Evolutionary conservation across 2,888 invertebrate species (phyloP).

Genomic region (Steinernema carpocapsae): DNA sequence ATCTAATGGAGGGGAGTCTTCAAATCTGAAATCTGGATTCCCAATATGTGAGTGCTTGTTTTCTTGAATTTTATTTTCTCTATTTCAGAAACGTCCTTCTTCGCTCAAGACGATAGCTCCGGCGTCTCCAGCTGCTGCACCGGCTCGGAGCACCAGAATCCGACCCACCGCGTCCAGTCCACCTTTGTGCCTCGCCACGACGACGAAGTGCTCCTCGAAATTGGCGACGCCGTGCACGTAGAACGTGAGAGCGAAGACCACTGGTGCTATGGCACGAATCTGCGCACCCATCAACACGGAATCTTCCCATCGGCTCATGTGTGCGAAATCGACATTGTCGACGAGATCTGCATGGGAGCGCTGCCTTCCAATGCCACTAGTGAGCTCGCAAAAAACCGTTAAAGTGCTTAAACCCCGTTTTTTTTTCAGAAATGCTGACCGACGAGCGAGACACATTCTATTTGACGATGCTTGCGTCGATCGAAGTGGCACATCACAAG

Average conservation of each 20-base stretch:
- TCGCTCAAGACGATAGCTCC: slow-evolving; percentile 64
- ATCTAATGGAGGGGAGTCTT: too few species aligned
- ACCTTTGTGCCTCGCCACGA: slow-evolving; percentile 92
- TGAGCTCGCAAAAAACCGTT: slow-evolving; percentile 38
- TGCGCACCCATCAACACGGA: slow-evolving; percentile 88
- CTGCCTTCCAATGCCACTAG: slow-evolving; percentile 56
- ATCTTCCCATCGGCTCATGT: slow-evolving; percentile 97
- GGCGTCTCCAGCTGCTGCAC: slow-evolving; percentile 66
- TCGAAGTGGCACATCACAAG: slow-evolving; percentile 93
- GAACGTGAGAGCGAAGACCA: slow-evolving; percentile 85
- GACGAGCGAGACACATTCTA: slow-evolving; percentile 69
- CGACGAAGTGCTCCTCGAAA: slow-evolving; percentile 94
- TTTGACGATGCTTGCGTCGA: slow-evolving; percentile 91
- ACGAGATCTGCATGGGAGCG: slow-evolving; percentile 77
- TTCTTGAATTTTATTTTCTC: too few species aligned
- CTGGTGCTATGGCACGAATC: slow-evolving; percentile 96
- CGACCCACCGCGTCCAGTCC: slow-evolving; percentile 78
- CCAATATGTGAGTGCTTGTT: too few species aligned
- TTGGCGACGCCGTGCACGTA: slow-evolving; percentile 94
- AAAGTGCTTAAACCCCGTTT: slow-evolving; percentile 34
- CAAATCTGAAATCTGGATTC: too few species aligned
- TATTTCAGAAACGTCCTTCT: slow-evolving; percentile 43
- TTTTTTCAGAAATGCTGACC: slow-evolving; percentile 43
- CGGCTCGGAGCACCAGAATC: slow-evolving; percentile 59
- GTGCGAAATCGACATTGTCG: slow-evolving; percentile 93